Base-by-base conservation (phyloP, 2,113 vertebrate species). In the Gasterosteus nipponicus region DNA sequence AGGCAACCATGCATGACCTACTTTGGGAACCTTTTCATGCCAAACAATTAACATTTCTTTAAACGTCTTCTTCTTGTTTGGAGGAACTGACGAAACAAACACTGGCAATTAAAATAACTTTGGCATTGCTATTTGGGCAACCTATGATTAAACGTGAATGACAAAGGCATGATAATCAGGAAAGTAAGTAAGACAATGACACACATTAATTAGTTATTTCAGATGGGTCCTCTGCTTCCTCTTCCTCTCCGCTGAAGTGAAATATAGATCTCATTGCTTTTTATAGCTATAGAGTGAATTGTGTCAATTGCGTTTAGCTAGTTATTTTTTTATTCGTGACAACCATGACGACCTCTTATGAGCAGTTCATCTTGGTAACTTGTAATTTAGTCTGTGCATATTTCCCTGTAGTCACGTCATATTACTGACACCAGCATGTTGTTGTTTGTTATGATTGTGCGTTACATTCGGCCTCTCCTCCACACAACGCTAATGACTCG, bases 1-100 rank as follows among this genome's bases (percentile, higher is more conserved):
- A 89, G 86, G 85, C 88, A 84, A 87, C 87, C 81, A 77, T 87
- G 87, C 80, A 81, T 93, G 90, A 92, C 91, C 92, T 92, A 93
- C 87, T 93, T 93, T 87, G 73, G 67, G 51, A 88, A 84, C 83
- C 85, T 85, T 56, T 87, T 91, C 84, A 92, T 87, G 89, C 83
- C 56, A 57, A 92, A 92, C 86, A 91, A 92, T 93, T 90, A 87
- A 82, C 69, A 75, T 87, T 81, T 80, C 79, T 81, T 63, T 35
- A 85, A 86, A 82, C 59, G 47, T 85, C 86, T 87, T 87, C 69
- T 75, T 90, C 54, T 60, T 38, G 35, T 38, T 38, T 87, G 35
- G 81, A 81, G 59, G 44, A 87, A 85, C 59, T 68, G 75, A 78
- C 75, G 58, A 69, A 72, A 75, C 84, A 84, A 87, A 87, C 69